These are phyloP conservation scores for Alosa sapidissima DNA, from an alignment of 2,797 vertebrate genomes.

Conservation along the genomic window DNA sequence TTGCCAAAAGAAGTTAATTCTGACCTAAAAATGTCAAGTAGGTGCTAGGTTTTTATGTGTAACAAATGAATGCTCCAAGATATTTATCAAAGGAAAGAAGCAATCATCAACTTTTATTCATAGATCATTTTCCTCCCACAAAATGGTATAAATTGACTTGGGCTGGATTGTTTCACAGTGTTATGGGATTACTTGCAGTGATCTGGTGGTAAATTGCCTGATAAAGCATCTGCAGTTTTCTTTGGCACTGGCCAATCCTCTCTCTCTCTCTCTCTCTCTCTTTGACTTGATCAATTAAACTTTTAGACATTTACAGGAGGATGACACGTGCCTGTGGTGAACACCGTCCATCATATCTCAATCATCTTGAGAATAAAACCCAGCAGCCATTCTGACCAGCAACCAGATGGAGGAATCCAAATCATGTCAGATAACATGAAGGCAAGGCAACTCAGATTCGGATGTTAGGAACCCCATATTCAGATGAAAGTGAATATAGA, in stretches of 20 bases:
- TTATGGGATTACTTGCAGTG: slow-evolving; percentile 23
- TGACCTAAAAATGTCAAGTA: slow-evolving; percentile 57
- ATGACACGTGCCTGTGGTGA: neutral
- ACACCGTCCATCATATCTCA: neutral
- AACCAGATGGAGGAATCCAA: neutral
- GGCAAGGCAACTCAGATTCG: neutral
- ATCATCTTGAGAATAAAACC: neutral
- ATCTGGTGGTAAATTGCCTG: neutral
- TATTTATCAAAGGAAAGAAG: slow-evolving; percentile 35
- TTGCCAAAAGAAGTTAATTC: slow-evolving; percentile 49
- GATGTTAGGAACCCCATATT: neutral
- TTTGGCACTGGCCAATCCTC: neutral
- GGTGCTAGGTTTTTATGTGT: neutral
- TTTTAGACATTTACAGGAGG: neutral
- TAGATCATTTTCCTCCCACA: slow-evolving; percentile 30
- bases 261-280: neutral
- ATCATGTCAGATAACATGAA: neutral
- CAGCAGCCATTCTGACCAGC: neutral
- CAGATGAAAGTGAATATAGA: neutral
- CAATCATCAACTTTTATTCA: slow-evolving; percentile 37
- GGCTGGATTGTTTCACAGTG: slow-evolving; percentile 30
- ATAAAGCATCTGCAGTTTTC: neutral
- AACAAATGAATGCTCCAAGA: slow-evolving; percentile 43
- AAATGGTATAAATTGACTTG: slow-evolving; percentile 31
- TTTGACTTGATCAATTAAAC: neutral